Base-by-base conservation (phyloP, 2,888 invertebrate genomes). In the Ischnura elegans region DNA sequence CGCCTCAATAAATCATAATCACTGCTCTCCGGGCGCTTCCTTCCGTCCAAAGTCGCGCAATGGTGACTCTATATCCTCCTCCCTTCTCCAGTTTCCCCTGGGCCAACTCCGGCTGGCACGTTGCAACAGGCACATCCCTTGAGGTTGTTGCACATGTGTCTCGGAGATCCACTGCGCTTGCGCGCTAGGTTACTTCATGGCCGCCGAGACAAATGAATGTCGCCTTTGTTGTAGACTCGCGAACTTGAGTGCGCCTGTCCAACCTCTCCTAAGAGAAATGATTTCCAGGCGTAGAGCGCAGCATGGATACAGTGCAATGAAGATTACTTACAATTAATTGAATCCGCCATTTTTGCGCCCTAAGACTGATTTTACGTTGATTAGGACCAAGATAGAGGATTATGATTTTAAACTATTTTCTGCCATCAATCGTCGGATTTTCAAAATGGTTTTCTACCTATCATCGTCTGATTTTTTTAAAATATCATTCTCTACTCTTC, bases 1-100 rank as follows among this genome's bases (percentile, higher is more conserved):
- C 0, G 36, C 76, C 76, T 76, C 76, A 76, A 76, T 76, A 76
- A 76, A 76, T 76, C 76, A 76, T 76, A 76, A 76, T 76, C 76
- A 76, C 36, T 8, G n/a, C 61, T 61, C 61, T 61, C 51, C 51
- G 8, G 13, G 51, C 51, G n/a, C 61, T 61, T 61, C n/a, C 61
- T 61, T 61, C 61, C 61, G 61, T n/a, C 61, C 19, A 61, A 61
- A 61, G 61, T 61, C 61, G 61, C 61, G n/a, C n/a, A n/a, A n/a
- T n/a, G 61, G n/a, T 2, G 61, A 61, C 61, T 76, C 36, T 25
- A 25, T 36, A n/a, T 36, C 13, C 36, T 76, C 1, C 36, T n/a
- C 5, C 76, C 76, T 61, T 25, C 21, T 36, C 16, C 66, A 29
- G n/a, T 29, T 29, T 66, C 2, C 66, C 66, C 76, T 5, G 29